Conservation (phyloP, 2,888 invertebrate species). For the Ormyrus pomaceus region DNA sequence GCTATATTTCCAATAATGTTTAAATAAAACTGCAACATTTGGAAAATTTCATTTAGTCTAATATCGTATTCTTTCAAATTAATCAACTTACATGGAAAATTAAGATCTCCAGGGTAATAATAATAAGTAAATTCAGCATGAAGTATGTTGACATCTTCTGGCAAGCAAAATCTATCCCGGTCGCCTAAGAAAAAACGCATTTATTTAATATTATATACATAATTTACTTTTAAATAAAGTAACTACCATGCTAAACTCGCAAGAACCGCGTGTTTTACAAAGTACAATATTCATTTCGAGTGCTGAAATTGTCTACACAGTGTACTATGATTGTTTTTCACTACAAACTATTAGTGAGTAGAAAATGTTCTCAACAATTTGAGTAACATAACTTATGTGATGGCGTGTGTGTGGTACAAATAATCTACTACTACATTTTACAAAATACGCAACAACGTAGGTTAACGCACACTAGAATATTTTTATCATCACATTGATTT, state of each 20-base stretch:
- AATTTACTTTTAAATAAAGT: slow-evolving; percentile 25
- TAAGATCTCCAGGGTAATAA: slow-evolving; percentile 94
- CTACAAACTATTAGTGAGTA: slow-evolving; percentile 29
- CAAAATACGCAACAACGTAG: slow-evolving; percentile 30
- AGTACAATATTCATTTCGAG: neutral
- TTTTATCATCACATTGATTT: slow-evolving; percentile 56
- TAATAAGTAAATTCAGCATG: slow-evolving; percentile 98
- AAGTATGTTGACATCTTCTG: slow-evolving; percentile 92
- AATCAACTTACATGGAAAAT: slow-evolving; percentile 86
- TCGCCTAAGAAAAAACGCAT: slow-evolving; percentile 78
- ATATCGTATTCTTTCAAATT: neutral
- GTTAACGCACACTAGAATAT: slow-evolving; percentile 62
- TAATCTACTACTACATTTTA: slow-evolving; percentile 39
- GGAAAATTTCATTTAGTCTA: neutral
- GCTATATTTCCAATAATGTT: too few species aligned
- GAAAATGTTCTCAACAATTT: slow-evolving; percentile 4
- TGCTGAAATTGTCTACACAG: slow-evolving; percentile 1
- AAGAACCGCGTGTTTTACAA: too few species aligned
- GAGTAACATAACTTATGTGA: neutral
- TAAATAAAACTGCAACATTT: too few species aligned
- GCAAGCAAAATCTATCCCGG: slow-evolving; percentile 87
- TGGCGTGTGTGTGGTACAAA: slow-evolving; percentile 18
- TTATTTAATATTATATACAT: neutral
- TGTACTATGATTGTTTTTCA: slow-evolving; percentile 12
- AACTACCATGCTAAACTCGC: slow-evolving; percentile 24